phyloP scores from a whole-genome alignment of 2,797 vertebrate genomes.

The Gallirallus australis region DNA sequence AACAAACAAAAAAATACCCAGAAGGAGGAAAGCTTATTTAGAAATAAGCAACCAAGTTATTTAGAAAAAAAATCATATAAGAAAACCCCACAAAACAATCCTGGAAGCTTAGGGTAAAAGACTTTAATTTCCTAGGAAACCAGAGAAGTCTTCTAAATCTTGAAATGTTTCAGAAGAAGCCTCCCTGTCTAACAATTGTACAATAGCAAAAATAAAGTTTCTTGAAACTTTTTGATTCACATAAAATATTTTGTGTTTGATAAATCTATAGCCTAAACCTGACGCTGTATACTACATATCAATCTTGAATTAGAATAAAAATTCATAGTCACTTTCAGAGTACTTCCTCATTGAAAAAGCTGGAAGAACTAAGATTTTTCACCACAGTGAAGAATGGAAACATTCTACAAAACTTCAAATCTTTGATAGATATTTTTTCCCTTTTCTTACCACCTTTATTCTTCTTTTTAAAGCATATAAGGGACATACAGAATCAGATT shows the following conservation, averaged over 20 bases:
- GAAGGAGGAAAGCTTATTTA: background rate
- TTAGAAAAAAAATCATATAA: background rate
- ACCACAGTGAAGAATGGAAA: background rate
- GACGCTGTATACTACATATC: background rate
- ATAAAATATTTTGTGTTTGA: background rate
- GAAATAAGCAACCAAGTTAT: background rate
- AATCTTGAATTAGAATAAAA: background rate
- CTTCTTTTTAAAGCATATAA: background rate
- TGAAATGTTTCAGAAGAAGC: background rate
- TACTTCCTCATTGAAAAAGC: background rate
- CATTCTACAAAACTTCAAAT: background rate
- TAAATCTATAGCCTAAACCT: background rate
- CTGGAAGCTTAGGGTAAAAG: background rate
- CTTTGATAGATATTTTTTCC: background rate
- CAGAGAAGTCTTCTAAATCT: background rate
- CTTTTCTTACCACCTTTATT: background rate
- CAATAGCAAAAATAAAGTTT: background rate
- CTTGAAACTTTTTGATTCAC: background rate
- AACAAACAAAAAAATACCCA: background rate
- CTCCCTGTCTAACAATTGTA: background rate
- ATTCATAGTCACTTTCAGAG: background rate
- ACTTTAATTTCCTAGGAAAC: background rate
- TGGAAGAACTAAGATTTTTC: background rate
- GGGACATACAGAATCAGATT: background rate
- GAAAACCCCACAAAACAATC: no score